Evolutionary conservation across 2,888 invertebrate genomes (phyloP).

Genomic region (Ashinkailepas kermadecensis): DNA sequence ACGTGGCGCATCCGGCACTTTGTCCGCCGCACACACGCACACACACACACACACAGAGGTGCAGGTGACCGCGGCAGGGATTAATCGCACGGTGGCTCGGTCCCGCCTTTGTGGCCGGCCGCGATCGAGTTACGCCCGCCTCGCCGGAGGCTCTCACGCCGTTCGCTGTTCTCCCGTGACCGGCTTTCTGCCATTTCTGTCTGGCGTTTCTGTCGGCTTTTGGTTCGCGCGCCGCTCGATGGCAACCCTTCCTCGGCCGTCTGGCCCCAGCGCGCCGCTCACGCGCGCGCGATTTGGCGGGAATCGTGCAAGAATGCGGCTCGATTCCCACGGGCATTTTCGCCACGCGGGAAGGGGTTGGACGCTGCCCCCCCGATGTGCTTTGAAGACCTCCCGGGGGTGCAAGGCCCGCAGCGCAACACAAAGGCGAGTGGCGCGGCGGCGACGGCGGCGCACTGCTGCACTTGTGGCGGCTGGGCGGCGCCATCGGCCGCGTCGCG

Average conservation of each 20-base stretch:
- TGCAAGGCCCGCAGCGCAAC: no score
- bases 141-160: neutral
- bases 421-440: neutral
- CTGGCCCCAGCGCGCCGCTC: neutral
- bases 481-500: neutral
- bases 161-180: neutral
- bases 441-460: neutral
- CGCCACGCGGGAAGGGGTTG: neutral
- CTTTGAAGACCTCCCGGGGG: neutral
- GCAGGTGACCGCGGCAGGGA: no score
- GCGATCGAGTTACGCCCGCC: neutral
- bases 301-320: constrained; percentile 11
- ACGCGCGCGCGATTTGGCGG: neutral
- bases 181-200: no score
- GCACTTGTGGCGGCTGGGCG: neutral
- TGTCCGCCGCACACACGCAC: no score
- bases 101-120: neutral
- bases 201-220: neutral
- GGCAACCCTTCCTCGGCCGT: neutral
- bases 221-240: no score
- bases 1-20: no score
- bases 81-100: no score
- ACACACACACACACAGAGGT: no score
- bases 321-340: neutral
- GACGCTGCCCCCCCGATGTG: neutral